Base-by-base conservation (phyloP, 1,140 invertebrate species). In the Trichomalopsis sarcophagae region DNA sequence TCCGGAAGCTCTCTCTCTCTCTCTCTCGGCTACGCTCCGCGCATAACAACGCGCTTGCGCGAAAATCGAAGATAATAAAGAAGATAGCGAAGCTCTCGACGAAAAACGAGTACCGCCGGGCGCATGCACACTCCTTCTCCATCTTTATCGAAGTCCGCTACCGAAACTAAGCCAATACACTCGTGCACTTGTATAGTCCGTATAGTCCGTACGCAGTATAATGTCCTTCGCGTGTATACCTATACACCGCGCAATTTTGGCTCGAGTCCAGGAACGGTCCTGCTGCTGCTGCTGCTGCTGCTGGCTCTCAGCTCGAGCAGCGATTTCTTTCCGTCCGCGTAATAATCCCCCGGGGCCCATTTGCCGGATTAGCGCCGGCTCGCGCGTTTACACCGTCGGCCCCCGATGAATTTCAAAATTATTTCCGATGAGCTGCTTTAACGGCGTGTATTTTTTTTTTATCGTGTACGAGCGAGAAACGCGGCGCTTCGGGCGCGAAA, bases 141-240 rank as follows among this genome's bases (percentile, higher is more conserved):
- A 5, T 62, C 55, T 62, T 62, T 62, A 62, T 62, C 55, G 55
- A 62, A 62, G 17, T 62, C n/a, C 21, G 11, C 33, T 73, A 17
- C 33, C 69, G 69, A 73, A 73, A 76, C 40, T 44, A 44, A 76
- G 74, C 74, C 74, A 76, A 76, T 76, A 76, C 33, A 33, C n/a
- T 23, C 21, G 74, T 10, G 9, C 21, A n/a, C 40, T 36, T 71
- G 21, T 30, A 71, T 30, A n/a, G n/a, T n/a, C n/a, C 13, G 7
- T 7, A n/a, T 36, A 73, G 55, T 6, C 33, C 27, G 27, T 36
- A 36, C 33, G 33, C 33, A 36, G 33, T 36, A 36, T 44, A 62
- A 62, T 62, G 21, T 62, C 55, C 55, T n/a, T 62, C 2, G 21
- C 17, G 21, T 62, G 17, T 62, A n/a, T 62, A 50, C 5, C 13